Base-by-base conservation (phyloP, 2,113 vertebrate genomes). In the Oncorhynchus gorbuscha region DNA sequence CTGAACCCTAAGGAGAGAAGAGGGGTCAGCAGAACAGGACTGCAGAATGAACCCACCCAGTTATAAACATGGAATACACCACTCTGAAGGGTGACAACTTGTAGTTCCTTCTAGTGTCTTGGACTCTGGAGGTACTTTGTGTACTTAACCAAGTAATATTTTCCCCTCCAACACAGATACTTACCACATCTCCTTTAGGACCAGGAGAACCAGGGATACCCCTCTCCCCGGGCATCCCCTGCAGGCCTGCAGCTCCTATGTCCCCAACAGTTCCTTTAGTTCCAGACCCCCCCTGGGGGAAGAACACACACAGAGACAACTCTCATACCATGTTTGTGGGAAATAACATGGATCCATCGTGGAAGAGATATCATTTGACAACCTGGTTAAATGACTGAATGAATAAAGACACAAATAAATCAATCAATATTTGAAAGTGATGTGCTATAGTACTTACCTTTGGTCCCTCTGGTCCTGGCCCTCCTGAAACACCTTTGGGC, bases 211-310 rank as follows among this genome's bases (percentile, higher is more conserved):
- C 98, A 28, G 96, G 85, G 1, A 94, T 95, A 3, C 98, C 98
- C 89, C 98, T 95, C 89, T 99, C 98, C 82, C 98, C 98, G 2
- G 97, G 96, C 96, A 99, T 98, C 35, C 98, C 98, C 74, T 97
- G 96, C 32, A 99, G 96, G 72, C 98, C 98, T 0, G 94, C 95
- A 1, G 96, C 94, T 3, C 98, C 98, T 39, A 89, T 88, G 79
- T 99, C 98, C 74, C 98, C 98, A 58, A 87, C 77, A 6, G 86
- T 89, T 16, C 98, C 98, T n/a, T 92, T 76, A 26, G 95, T 92
- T n/a, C 98, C 98, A 70, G 94, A 78, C 72, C 81, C 96, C 69
- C 97, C 98, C 97, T 99, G 14, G 20, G 11, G 24, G 58, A 55
- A 51, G 28, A 28, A 69, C 39, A n/a, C 0, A 45, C 1, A 26